Base-by-base conservation (phyloP, 2,888 invertebrate species). In the Polymixis lichenea region DNA sequence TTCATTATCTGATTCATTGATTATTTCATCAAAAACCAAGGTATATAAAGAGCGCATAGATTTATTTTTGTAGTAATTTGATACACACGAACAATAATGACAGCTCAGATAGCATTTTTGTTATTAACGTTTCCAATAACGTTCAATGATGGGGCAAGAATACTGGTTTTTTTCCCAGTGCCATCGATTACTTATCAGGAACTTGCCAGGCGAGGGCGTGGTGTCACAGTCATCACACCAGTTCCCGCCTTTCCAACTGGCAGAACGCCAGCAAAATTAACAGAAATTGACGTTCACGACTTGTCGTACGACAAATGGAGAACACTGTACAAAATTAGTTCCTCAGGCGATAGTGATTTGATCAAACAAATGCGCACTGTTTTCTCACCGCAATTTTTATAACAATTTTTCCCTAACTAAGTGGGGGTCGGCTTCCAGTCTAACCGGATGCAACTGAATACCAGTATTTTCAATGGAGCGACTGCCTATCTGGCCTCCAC, bases 221-320 rank as follows among this genome's bases (percentile, higher is more conserved):
- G 95, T 58, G 77, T 96, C 0, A 89, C 91, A 0, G 87, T 95
- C 0, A 78, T 95, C 7, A 94, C 95, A 1, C 61, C 96, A 15
- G 80, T 94, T 78, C 94, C 94, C 0, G 87, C 79, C 0, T 91
- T 88, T 32, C 66, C 83, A 0, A 87, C 88, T 71, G 84, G 82
- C 17, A 19, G 80, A 69, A 25, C 87, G 0, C 89, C 89, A 22
- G 67, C 73, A 0, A 95, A 94, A 74, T 84, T 93, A 4, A 93
- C 88, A 5, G 94, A 95, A 88, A 93, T 95, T 2, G 90, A 93
- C n/a, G 64, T 93, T 0, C 89, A 93, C 28, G 89, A 91, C 25
- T 32, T 90, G 6, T 90, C 91, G 0, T 91, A 92, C 19, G 60
- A 82, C 8, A 73, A 82, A 28, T 86, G 88, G 88, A 69, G 17